Base-by-base conservation (phyloP, 1,140 invertebrate genomes). In the Gonatopus flavifemur region DNA sequence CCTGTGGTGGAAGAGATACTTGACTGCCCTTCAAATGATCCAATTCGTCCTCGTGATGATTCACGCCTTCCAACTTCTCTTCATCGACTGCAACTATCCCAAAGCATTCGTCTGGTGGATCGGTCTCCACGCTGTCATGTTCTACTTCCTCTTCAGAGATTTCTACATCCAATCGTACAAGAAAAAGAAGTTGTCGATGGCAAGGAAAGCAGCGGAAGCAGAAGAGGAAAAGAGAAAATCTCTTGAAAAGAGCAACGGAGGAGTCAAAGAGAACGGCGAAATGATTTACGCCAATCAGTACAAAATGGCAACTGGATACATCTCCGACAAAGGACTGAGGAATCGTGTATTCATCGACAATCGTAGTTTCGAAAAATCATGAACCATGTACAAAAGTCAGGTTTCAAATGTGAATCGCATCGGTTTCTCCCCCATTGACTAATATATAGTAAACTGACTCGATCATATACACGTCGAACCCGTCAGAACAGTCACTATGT, bases 1-100 rank as follows among this genome's bases (percentile, higher is more conserved):
- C 66, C 77, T 96, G 6, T 96, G 93, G 93, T 96, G 94, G 93
- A 96, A 96, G 80, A 93, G 88, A 65, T 94, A 96, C 66, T 74
- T 96, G 30, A 96, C 94, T 0, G 81, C 84, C 2, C 70, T 95
- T 53, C 94, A 96, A 75, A 86, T 96, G 86, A 82, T 86, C 2
- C 92, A 94, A 72, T 94, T 94, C 59, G 74, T 93, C 1, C 59
- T 86, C 1, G 88, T 93, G 1, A 86, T 89, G 75, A 67, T 89
- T 3, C 91, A 94, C 67, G 86, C 90, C 9, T 87, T 90, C 79
- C 90, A 94, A 72, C 74, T 94, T 20, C 76, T 94, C 38, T 91
- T 93, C 78, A 86, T 87, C 62, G 89, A 93, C 19, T 94, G 92
- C 80, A 82, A 91, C 63, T 94, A 91, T 66, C 91, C 90, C 0